Base-by-base conservation (phyloP, 1,140 invertebrate genomes). In the Goniozus legneri region DNA sequence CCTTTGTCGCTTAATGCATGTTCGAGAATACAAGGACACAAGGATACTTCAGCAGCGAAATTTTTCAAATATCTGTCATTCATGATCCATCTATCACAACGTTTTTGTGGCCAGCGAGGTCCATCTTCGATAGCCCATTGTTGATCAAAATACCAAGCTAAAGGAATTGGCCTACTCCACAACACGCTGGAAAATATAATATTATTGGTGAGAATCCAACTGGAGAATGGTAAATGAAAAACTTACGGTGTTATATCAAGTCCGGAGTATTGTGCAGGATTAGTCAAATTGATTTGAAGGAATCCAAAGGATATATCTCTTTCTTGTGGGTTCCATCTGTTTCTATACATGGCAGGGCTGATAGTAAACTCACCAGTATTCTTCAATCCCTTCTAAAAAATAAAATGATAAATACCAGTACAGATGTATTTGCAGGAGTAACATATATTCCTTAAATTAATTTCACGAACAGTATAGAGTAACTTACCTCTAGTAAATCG, bases 1-100 rank as follows among this genome's bases (percentile, higher is more conserved):
- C 96, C 96, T 68, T 92, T 91, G 63, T 98, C 95, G 22, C 86
- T 76, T 1, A 95, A 66, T 0, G 94, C 95, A 60, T 98, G 95
- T 50, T 91, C 81, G 44, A 97, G 57, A 0, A 84, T 93, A 65
- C 96, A 98, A 0, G 96, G 96, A 65, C 95, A 98, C 12, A 92
- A 79, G 8, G 85, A 82, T 10, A 91, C 69, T 69, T 94, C 88
- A 3, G 88, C 82, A 3, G 92, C 91, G 66, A 93, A 96, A 71
- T 92, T 92, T 69, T 92, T 92, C 24, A 87, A 70, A 66, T 89
- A 91, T 54, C 92, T 79, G 70, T 97, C 94, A 39, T 85, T 83
- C 72, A 86, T 84, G 16, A 92, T 82, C 93, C 93, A 97, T 47
- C 86, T 83, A 69, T 95, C 86, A 67, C 94, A 96, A 49, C 92